Evolutionary conservation across 2,888 invertebrate species (phyloP).

Genomic region (Temnothorax unifasciatus): DNA sequence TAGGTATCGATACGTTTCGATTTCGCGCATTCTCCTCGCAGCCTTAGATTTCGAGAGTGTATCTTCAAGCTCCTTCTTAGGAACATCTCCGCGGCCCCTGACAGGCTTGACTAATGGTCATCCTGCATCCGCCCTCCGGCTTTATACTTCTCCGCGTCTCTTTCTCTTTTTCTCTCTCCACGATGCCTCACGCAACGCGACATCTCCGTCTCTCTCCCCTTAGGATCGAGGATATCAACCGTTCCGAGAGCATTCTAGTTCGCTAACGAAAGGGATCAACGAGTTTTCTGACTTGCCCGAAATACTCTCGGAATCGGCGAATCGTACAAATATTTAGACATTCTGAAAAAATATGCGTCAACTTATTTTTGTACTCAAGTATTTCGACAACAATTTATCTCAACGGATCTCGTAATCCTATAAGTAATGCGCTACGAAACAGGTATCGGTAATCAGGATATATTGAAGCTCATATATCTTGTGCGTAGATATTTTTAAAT

Average conservation of each 20-base stretch:
- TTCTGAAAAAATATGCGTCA: background rate
- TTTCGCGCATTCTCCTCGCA: slow-evolving; percentile 56
- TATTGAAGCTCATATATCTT: background rate
- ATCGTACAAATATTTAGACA: background rate
- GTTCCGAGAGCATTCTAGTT: slow-evolving; percentile 30
- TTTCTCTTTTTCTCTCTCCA: background rate
- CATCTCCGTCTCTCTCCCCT: slow-evolving; percentile 35
- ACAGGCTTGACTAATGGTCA: slow-evolving; percentile 80
- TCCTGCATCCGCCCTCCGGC: slow-evolving; percentile 79
- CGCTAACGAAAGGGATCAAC: slow-evolving; percentile 38
- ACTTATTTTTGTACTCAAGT: background rate
- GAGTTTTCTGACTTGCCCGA: slow-evolving; percentile 29
- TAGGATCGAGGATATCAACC: slow-evolving; percentile 40
- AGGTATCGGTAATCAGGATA: background rate
- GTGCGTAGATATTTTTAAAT: background rate
- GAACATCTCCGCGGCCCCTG: slow-evolving; percentile 70
- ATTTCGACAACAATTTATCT: background rate
- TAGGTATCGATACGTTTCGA: slow-evolving; percentile 49
- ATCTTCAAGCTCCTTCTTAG: slow-evolving; percentile 65
- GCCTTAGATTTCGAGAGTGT: slow-evolving; percentile 57
- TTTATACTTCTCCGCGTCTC: slow-evolving; percentile 71
- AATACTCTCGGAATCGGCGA: background rate
- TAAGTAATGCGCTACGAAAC: background rate
- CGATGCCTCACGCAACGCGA: slow-evolving; percentile 26
- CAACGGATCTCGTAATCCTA: background rate